Evolutionary conservation across 1,140 invertebrate genomes (phyloP), one percentile per base, ranked within the genome.

Genomic region (Macrobrachium rosenbergii): DNA sequence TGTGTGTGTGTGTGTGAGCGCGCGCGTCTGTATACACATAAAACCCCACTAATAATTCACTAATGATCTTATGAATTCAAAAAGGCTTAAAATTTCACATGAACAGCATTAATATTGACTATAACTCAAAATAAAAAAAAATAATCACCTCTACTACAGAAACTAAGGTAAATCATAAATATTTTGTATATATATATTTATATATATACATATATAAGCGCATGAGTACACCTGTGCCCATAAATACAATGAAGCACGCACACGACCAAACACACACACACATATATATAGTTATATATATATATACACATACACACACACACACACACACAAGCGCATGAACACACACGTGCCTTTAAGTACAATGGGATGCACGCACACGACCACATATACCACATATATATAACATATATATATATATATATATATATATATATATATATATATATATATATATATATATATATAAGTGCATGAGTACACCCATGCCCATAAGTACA

Each of bases 371-470:
- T n/a, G 12, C 12, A 23, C 6, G 12, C 14, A 67, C 12, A 67
- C 12, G 12, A 6, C 5, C 63, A 67, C 6, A 67, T 67, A 67
- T 67, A 67, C 12, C 17, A n/a, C 5, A 69, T 69, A 69, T 19
- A n/a, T n/a, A n/a, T n/a, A n/a, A n/a, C n/a, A n/a, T n/a, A n/a
- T n/a, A n/a, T n/a, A n/a, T n/a, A n/a, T n/a, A 69, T 69, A 69
- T 69, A 69, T 69, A 69, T 69, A n/a, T 69, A 17, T 23, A n/a
- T 69, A 69, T 69, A 69, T n/a, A 69, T 17, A 69, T 69, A 69
- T 69, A 67, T 67, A 67, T 67, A 67, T 67, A 67, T 67, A 67
- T 67, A 67, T 67, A 67, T 67, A 67, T 67, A 67, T 67, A 67
- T 67, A 67, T 67, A 67, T 67, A 67, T 69, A 69, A 17, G n/a